Evolutionary conservation across 37 sponge, comb jelly and placozoan species (phyloP).

Genomic region (Haliclona indistincta): DNA sequence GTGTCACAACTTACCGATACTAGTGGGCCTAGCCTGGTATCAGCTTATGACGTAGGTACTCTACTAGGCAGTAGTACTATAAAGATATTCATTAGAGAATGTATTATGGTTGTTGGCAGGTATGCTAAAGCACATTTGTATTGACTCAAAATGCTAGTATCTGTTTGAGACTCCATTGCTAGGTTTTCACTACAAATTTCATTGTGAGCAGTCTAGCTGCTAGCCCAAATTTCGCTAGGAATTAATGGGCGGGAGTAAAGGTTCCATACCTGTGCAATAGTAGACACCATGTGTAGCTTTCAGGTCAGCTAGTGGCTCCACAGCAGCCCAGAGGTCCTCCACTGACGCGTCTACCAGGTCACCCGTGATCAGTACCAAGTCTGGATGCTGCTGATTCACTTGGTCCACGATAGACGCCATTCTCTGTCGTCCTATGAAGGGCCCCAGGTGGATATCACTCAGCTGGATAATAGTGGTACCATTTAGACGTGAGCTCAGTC

Average conservation of each 20-base stretch:
- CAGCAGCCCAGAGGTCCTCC: conserved; percentile 42
- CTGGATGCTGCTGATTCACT: conserved; percentile 69
- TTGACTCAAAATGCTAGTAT: too few species aligned
- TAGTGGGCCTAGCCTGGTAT: too few species aligned
- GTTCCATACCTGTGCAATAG: conserved; percentile 79
- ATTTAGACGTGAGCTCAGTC: conserved; percentile 43
- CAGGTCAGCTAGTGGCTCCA: conserved; percentile 61
- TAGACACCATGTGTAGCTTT: conserved; percentile 74
- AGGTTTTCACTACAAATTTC: conserved; percentile 48
- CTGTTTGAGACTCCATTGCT: conserved; percentile 76
- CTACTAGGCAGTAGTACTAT: too few species aligned
- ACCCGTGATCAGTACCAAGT: conserved; percentile 85
- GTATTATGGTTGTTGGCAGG: too few species aligned
- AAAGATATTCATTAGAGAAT: too few species aligned
- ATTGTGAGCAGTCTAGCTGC: too few species aligned
- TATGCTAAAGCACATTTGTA: too few species aligned
- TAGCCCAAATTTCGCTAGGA: too few species aligned
- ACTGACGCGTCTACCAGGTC: conserved; percentile 87
- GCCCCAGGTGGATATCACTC: conserved; percentile 91
- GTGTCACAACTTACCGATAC: too few species aligned
- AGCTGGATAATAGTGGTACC: conserved; percentile 80
- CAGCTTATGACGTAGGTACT: too few species aligned
- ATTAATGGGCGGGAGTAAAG: too few species aligned
- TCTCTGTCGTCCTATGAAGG: conserved; percentile 55
- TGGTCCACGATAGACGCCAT: conserved; percentile 57